Conservation (phyloP, 2,888 invertebrate species). For the Epinotia nisella region DNA sequence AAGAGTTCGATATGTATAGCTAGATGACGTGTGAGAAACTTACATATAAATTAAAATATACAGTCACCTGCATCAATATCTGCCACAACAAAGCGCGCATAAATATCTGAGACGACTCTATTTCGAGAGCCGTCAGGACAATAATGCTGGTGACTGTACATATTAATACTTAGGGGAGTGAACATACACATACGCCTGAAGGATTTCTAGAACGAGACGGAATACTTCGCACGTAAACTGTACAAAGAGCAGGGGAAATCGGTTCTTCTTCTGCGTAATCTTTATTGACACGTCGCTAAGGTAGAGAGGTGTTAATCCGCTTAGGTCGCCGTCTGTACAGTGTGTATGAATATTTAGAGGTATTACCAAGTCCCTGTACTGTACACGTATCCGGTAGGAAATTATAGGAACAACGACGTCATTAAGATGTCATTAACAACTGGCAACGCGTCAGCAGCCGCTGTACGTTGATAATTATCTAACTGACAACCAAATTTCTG, state of each 20-base stretch:
- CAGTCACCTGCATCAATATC: too few species aligned
- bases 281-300: slow-evolving; percentile 33
- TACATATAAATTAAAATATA: too few species aligned
- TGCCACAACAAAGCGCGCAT: too few species aligned
- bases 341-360: slow-evolving; percentile 38
- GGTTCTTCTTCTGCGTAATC: slow-evolving; percentile 30
- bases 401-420: slow-evolving; percentile 52
- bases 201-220: not conserved
- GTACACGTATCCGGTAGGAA: slow-evolving; percentile 47
- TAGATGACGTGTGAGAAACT: not conserved
- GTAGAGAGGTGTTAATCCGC: slow-evolving; percentile 38
- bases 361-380: slow-evolving; percentile 22
- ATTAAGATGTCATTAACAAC: slow-evolving; percentile 64
- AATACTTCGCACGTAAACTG: slow-evolving; percentile 12
- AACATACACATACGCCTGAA: not conserved
- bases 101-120: too few species aligned
- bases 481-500: slow-evolving; percentile 42
- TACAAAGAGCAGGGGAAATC: slow-evolving; percentile 13
- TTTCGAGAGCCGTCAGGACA: too few species aligned
- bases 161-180: too few species aligned
- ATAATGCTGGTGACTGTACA: too few species aligned
- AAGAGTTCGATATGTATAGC: too few species aligned
- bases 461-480: slow-evolving; percentile 52
- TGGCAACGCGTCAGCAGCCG: slow-evolving; percentile 57
- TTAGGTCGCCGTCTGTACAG: slow-evolving; percentile 28